A percentile compares a stretch with the other conserved stretches of the same genome.
Conservation (phyloP, 2,797 vertebrate genomes). For the Prunella strophiata region DNA sequence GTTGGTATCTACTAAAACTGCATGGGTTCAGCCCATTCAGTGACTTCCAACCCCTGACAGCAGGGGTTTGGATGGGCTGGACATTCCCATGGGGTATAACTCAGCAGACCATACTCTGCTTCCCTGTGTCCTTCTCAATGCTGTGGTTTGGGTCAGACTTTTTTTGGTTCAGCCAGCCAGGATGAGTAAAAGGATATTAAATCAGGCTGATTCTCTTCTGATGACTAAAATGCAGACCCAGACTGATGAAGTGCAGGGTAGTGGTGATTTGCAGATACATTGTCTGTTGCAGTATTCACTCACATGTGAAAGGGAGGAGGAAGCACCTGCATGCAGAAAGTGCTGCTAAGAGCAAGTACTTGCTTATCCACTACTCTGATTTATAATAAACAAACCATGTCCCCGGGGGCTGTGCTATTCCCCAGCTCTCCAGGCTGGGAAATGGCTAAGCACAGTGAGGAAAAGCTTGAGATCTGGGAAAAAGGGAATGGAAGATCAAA, state of each 20-base stretch:
- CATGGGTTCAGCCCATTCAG: background rate
- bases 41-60: background rate
- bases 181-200: background rate
- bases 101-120: background rate
- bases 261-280: background rate
- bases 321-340: background rate
- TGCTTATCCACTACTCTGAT: background rate
- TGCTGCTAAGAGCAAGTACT: background rate
- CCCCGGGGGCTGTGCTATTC: background rate
- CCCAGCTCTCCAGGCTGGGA: background rate
- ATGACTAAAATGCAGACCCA: background rate
- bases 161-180: background rate
- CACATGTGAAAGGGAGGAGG: background rate
- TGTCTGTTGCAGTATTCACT: background rate
- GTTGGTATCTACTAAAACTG: background rate
- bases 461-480: background rate
- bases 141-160: background rate
- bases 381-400: background rate
- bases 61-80: background rate
- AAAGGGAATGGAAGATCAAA: slow-evolving; percentile 21
- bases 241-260: background rate
- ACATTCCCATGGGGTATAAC: background rate
- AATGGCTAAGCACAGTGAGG: background rate
- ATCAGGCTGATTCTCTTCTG: background rate
- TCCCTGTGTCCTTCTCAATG: background rate